Evolutionary conservation across 2,113 vertebrate species (phyloP).

Genomic region (Nycticebus coucang): DNA sequence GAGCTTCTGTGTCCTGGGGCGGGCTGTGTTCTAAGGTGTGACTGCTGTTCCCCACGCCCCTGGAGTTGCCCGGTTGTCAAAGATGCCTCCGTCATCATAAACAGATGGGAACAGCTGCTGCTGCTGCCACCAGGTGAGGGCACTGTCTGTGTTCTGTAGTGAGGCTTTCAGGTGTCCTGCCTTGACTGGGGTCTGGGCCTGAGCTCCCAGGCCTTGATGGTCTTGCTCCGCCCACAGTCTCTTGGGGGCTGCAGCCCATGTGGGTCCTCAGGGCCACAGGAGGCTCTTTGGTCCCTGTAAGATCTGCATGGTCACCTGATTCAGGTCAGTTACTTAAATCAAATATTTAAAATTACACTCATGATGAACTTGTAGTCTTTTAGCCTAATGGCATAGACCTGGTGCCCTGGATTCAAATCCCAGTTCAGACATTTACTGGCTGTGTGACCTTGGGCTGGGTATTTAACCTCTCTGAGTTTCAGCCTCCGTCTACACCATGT

Average conservation of each 20-base stretch:
- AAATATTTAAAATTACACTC: background rate
- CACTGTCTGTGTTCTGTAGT: background rate
- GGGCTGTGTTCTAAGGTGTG: background rate
- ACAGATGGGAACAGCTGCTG: background rate
- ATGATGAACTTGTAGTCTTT: background rate
- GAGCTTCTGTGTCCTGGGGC: background rate
- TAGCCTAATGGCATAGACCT: background rate
- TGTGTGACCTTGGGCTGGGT: background rate
- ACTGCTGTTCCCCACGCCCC: background rate
- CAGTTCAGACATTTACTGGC: background rate
- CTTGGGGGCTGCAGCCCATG: background rate
- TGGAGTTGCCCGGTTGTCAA: background rate
- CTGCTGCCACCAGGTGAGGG: background rate
- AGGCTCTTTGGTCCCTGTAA: background rate
- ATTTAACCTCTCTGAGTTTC: background rate
- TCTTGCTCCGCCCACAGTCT: no score
- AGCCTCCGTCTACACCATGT: background rate
- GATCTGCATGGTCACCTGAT: background rate
- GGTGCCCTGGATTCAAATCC: background rate
- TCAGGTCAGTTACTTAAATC: background rate
- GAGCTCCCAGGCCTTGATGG: background rate
- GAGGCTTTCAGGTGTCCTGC: background rate
- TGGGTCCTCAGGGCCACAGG: background rate
- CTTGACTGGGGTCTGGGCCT: background rate
- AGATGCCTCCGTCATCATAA: background rate